Evolutionary conservation across 2,888 invertebrate species (phyloP), one percentile per base, ranked within the genome.

Genomic region (Phalera bucephala): DNA sequence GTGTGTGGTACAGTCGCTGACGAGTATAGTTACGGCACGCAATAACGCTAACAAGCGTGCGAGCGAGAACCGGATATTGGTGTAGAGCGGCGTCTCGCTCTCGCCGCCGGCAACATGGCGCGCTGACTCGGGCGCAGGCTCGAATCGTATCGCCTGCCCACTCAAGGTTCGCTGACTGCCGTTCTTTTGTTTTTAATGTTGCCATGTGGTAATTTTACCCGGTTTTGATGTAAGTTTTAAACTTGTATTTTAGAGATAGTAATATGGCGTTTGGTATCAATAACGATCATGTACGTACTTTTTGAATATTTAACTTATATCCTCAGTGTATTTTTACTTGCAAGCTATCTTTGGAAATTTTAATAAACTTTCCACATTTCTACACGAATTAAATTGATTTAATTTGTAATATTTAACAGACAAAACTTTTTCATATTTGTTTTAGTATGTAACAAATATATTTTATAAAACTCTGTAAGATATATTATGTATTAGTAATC

Each of bases 111-210:
- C 85, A 89, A 86, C 81, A 88, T 89, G 89, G 89, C 88, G 86
- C 80, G 81, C 73, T 76, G 84, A 85, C 87, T 87, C 88, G 91
- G 91, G 92, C 92, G 92, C 92, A 92, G 91, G 86, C 92, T 92
- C 92, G 91, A 85, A 86, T 86, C 87, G 85, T 87, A 89, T 90
- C 87, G 90, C 87, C 90, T 87, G 86, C 90, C 91, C 91, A 92
- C 92, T 92, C 90, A 90, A 90, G 90, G 90, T 90, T 90, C 90
- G 90, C 90, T 90, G 90, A 90, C 90, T 90, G 90, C 86, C 89
- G 87, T 88, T 89, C 90, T 90, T 90, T 90, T 90, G 89, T 90
- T 88, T 83, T 82, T 80, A 85, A 86, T 87, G 87, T 87, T 89
- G 83, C 88, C 82, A 80, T 53, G 40, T 50, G 43, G 28, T 42